Conservation (phyloP, 2,888 invertebrate species). For the Exephanes ischioxanthus region DNA sequence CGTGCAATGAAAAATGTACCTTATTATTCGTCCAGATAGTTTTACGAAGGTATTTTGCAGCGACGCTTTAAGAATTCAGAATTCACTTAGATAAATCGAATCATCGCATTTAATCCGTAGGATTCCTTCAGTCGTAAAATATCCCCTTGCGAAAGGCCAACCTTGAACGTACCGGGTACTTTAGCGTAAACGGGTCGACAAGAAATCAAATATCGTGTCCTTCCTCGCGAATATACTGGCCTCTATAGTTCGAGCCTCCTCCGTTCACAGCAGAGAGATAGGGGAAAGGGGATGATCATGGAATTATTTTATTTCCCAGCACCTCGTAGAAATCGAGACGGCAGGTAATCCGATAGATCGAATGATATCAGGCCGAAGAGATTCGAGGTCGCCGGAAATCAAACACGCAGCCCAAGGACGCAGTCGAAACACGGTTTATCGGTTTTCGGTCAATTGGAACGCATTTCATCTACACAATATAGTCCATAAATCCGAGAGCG, state of each 20-base stretch:
- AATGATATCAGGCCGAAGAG: slow-evolving; percentile 57
- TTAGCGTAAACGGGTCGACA: not conserved
- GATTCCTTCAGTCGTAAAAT: not conserved
- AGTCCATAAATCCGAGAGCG: not conserved
- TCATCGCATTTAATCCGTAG: not conserved
- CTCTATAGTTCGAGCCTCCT: not conserved
- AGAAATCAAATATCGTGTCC: slow-evolving; percentile 15
- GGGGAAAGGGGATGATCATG: slow-evolving; percentile 20
- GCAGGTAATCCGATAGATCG: slow-evolving; percentile 59
- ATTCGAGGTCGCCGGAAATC: slow-evolving; percentile 49
- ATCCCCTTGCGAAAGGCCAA: slow-evolving; percentile 7
- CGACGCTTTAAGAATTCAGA: not conserved
- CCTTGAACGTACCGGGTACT: slow-evolving; percentile 1
- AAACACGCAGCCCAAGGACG: slow-evolving; percentile 38
- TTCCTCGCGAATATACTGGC: not conserved
- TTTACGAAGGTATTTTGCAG: not conserved
- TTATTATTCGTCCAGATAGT: not conserved
- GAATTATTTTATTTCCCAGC: slow-evolving; percentile 38
- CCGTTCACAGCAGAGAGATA: not conserved
- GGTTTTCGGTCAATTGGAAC: not conserved
- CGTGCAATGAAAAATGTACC: not conserved
- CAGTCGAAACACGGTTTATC: not conserved
- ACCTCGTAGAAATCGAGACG: slow-evolving; percentile 40
- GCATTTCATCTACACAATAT: not conserved
- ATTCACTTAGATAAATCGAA: not conserved